Percentiles rank a stretch among this genome's conserved stretches.
Evolutionary conservation across 1,140 invertebrate genomes (phyloP).

Genomic region (Drosophila tani): DNA sequence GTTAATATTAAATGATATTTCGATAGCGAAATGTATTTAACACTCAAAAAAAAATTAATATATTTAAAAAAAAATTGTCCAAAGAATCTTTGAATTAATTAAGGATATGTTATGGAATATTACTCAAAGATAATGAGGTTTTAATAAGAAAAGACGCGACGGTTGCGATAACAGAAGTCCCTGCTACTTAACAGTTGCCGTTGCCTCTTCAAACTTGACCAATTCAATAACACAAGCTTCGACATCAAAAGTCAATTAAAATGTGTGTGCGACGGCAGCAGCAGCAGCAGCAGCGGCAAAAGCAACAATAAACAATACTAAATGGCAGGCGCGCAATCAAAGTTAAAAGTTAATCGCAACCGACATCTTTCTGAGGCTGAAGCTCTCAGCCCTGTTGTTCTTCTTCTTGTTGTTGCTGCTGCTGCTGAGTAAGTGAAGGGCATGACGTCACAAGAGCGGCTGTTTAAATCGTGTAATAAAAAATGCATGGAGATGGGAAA

Average conservation of each 20-base stretch:
- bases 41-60: too few relatives aligned
- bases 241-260: slow-evolving; percentile 58
- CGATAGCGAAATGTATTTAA: too few relatives aligned
- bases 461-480: slow-evolving; percentile 18
- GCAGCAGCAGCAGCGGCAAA: neutral
- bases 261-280: slow-evolving; percentile 1
- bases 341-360: slow-evolving; percentile 37
- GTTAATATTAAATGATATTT: too few relatives aligned
- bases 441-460: slow-evolving; percentile 69
- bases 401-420: neutral
- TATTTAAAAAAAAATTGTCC: too few relatives aligned
- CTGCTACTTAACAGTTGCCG: slow-evolving; percentile 1
- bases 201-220: slow-evolving; percentile 28
- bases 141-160: neutral
- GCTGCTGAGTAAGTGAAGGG: slow-evolving; percentile 70
- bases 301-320: slow-evolving; percentile 25
- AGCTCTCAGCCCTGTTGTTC: neutral
- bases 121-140: neutral
- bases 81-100: too few relatives aligned
- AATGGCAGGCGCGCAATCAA: slow-evolving; percentile 42
- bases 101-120: neutral
- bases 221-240: slow-evolving; percentile 46
- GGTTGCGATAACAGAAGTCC: slow-evolving; percentile 15
- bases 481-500: slow-evolving; percentile 28
- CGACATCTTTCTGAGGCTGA: slow-evolving; percentile 15